Evolutionary conservation across 2,888 invertebrate genomes (phyloP), one percentile per base, ranked within the genome.

Genomic region (Rhagophthalmus giganteus): DNA sequence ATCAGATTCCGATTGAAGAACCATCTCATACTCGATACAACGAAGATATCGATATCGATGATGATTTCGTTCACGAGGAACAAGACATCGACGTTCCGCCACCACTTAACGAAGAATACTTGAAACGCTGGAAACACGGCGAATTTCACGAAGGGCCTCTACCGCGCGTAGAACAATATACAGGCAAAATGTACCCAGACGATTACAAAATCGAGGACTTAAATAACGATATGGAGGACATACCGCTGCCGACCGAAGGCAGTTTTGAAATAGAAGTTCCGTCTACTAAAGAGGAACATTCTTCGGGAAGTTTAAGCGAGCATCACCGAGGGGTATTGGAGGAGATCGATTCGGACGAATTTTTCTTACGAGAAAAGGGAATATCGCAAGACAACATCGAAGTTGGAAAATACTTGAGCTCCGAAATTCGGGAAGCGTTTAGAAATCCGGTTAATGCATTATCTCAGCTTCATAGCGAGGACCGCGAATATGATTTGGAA

Each of bases 261-360:
- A 70, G 74, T 7, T 63, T 73, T 55, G 48, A 63, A 6, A 47
- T 63, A 8, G 63, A 74, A 25, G 74, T 77, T 0, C 20, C 32
- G 8, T 42, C 16, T 8, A 75, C 77, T 51, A 77, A 78, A 35
- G 82, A 81, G 51, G 75, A 74, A 1, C 81, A 80, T 42, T 84
- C 84, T 0, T 82, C 83, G 1, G 81, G 81, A 1, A 84, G 83
- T 57, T 83, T 75, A 15, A 80, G 79, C 31, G 66, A 77, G 16
- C 72, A 78, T 13, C 76, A 82, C 38, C 80, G 79, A 38, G 85
- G 85, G 0, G 86, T 89, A 2, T 81, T 92, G 65, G 91, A 91
- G 75, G 90, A 91, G 77, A 88, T 91, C 59, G 86, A 90, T 69
- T 88, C 89, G 30, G 91, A 92, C 73, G 90, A 92, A 76, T 92